phyloP scores from a whole-genome alignment of 2,797 vertebrate species.

The Bryconaethiops microstoma region DNA sequence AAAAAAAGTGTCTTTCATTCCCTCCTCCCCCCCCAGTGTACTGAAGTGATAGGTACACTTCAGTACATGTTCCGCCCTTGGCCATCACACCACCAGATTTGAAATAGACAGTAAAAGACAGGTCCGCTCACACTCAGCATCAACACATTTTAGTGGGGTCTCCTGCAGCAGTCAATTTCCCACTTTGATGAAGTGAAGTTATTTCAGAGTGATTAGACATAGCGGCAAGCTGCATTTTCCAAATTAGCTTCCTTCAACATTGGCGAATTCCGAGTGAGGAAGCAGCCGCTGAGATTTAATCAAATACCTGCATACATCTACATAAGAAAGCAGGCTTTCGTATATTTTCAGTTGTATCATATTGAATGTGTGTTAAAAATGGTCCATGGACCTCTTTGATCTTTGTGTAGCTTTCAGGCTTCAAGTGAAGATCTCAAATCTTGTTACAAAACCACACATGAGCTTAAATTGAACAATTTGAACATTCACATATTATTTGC shows the following conservation, averaged over 20 bases:
- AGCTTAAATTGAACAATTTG: not conserved
- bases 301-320: constrained; percentile 40
- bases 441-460: not conserved
- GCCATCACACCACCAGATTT: not conserved
- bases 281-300: constrained; percentile 34
- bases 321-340: constrained; percentile 5
- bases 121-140: not conserved
- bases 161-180: constrained; percentile 42
- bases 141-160: constrained; percentile 5
- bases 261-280: not conserved
- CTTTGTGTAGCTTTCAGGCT: not conserved
- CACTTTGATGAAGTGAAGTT: constrained; percentile 36
- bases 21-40: too few relatives aligned
- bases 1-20: too few relatives aligned
- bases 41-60: too few relatives aligned
- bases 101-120: not conserved
- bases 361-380: constrained; percentile 3
- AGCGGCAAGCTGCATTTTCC: constrained; percentile 19
- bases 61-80: not conserved
- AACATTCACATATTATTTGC: not conserved
- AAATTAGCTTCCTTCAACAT: constrained; percentile 21
- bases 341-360: not conserved
- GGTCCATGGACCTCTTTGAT: constrained; percentile 22
- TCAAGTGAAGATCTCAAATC: not conserved
- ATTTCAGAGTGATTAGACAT: constrained; percentile 35